phyloP scores from a whole-genome alignment of 2,797 vertebrate species.

The Sebastes minor region DNA sequence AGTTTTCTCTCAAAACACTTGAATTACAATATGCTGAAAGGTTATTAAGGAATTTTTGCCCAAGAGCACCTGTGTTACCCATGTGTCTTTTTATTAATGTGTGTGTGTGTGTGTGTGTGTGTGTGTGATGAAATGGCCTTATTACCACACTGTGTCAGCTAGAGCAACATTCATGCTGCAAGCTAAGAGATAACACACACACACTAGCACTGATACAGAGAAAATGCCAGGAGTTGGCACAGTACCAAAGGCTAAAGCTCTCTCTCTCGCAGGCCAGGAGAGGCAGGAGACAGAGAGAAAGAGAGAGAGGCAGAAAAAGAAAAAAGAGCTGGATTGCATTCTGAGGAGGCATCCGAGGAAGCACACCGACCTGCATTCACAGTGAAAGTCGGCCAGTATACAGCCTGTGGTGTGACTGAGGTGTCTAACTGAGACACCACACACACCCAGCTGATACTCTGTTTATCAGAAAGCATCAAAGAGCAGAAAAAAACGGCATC shows the following conservation, averaged over 20 bases:
- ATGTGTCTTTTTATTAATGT: too few species aligned
- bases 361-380: neutral
- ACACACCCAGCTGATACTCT: neutral
- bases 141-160: conserved; percentile 23
- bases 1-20: too few species aligned
- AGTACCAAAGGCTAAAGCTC: neutral
- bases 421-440: neutral
- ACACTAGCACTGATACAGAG: neutral
- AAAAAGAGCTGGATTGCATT: neutral
- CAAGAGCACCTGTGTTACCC: too few species aligned
- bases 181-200: conserved; percentile 22
- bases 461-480: neutral
- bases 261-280: neutral
- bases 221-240: neutral
- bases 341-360: neutral
- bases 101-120: conserved; percentile 2
- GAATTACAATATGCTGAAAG: too few species aligned
- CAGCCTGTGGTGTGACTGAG: neutral
- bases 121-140: conserved; percentile 24
- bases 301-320: neutral
- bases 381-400: neutral
- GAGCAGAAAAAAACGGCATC: neutral
- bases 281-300: neutral
- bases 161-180: conserved; percentile 23
- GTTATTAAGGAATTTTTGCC: too few species aligned